Conservation (phyloP, 2,888 invertebrate genomes). For the Lepidochitona cinerea region DNA sequence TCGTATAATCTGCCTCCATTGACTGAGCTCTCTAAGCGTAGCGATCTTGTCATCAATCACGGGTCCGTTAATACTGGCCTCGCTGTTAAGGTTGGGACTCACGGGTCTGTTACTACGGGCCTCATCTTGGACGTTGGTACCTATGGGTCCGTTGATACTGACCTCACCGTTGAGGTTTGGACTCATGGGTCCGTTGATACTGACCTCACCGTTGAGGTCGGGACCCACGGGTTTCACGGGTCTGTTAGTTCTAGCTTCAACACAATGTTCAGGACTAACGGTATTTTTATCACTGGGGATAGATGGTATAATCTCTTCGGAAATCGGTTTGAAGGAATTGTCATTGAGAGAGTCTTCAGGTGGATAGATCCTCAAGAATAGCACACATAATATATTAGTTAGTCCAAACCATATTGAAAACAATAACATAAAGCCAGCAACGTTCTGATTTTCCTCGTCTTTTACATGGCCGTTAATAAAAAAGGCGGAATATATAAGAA, state of each 20-base stretch:
- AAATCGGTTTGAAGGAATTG: too few relatives aligned
- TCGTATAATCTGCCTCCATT: neutral
- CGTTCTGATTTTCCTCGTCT: conserved; percentile 27
- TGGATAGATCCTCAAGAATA: neutral
- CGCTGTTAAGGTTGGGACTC: neutral
- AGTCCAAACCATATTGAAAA: conserved; percentile 36
- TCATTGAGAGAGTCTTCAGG: too few relatives aligned
- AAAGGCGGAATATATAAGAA: conserved; percentile 34
- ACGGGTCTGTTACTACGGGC: neutral
- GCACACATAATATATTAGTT: conserved; percentile 31
- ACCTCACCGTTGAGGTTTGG: neutral
- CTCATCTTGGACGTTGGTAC: neutral
- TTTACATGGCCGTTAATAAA: conserved; percentile 25
- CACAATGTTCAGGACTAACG: neutral
- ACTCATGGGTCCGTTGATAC: neutral
- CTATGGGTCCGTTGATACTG: neutral
- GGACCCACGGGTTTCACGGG: too few relatives aligned
- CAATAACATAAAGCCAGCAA: conserved; percentile 39
- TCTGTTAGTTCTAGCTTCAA: neutral
- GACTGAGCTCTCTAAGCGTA: neutral
- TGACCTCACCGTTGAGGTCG: neutral
- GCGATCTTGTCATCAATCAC: neutral
- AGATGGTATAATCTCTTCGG: neutral
- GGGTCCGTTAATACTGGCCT: neutral
- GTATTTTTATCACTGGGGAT: too few relatives aligned